phyloP scores from a whole-genome alignment of 2,797 vertebrate species.

The Myotis pilosus region DNA sequence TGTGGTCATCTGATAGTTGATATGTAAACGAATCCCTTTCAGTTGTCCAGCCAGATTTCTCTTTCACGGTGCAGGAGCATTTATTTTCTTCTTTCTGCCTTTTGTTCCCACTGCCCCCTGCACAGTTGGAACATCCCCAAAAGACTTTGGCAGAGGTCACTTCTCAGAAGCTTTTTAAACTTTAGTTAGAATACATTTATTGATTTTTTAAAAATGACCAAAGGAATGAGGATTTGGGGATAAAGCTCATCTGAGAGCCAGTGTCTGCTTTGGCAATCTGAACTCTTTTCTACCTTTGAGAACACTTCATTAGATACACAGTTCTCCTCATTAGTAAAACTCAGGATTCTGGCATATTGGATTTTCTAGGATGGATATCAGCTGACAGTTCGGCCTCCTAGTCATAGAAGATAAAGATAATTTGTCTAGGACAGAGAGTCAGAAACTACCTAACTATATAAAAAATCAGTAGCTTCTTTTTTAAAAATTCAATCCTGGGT shows the following conservation, averaged over 20 bases:
- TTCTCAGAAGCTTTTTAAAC: constrained; percentile 70
- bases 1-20: constrained; percentile 42
- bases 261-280: constrained; percentile 13
- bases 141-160: constrained; percentile 58
- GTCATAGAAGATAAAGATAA: neutral
- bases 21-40: constrained; percentile 46
- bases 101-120: constrained; percentile 43
- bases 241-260: constrained; percentile 44
- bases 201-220: constrained; percentile 67
- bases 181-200: constrained; percentile 68
- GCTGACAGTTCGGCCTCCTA: neutral
- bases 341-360: neutral
- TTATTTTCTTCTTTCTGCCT: constrained; percentile 55
- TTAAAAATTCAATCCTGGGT: neutral
- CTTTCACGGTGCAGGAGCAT: neutral
- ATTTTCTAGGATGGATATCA: neutral
- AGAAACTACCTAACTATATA: neutral
- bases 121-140: constrained; percentile 59
- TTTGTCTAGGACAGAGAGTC: neutral
- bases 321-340: neutral
- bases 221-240: constrained; percentile 58
- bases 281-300: constrained; percentile 39
- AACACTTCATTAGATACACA: constrained; percentile 19
- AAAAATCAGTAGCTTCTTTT: neutral
- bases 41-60: constrained; percentile 12